Evolutionary conservation across 2,888 invertebrate genomes (phyloP).

Genomic region (Yponomeuta malinellus): DNA sequence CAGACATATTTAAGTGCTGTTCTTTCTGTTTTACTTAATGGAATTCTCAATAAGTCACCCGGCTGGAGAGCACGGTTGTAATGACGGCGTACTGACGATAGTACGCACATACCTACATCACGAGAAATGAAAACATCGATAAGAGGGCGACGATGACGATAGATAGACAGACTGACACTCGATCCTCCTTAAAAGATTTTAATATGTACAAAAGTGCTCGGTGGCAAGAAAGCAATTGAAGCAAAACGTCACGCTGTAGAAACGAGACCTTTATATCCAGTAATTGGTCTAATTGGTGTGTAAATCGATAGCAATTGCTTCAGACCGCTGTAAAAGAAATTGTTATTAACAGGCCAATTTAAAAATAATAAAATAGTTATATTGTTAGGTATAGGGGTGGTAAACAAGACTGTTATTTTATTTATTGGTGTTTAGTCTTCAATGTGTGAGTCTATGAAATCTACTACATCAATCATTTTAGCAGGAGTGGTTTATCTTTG

Average conservation of each 20-base stretch:
- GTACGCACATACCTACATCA: too few relatives aligned
- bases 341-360: conserved; percentile 58
- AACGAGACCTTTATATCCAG: conserved; percentile 4
- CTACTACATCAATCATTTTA: background rate
- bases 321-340: conserved; percentile 34
- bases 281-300: conserved; percentile 55
- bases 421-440: conserved; percentile 2
- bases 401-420: conserved; percentile 17
- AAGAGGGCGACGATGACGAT: too few relatives aligned
- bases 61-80: too few relatives aligned
- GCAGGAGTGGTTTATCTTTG: background rate
- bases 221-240: background rate
- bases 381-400: conserved; percentile 48
- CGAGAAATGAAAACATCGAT: too few relatives aligned
- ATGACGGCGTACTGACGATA: too few relatives aligned
- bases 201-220: too few relatives aligned
- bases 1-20: too few relatives aligned
- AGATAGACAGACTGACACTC: too few relatives aligned
- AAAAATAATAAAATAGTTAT: conserved; percentile 32
- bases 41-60: too few relatives aligned
- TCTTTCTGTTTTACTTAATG: too few relatives aligned
- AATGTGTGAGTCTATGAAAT: background rate
- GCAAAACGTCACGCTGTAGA: background rate
- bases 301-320: conserved; percentile 60
- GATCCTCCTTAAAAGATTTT: too few relatives aligned